These are phyloP conservation scores for Zaprionus vittiger DNA, from an alignment of 1,140 invertebrate genomes.

Conservation along the genomic window DNA sequence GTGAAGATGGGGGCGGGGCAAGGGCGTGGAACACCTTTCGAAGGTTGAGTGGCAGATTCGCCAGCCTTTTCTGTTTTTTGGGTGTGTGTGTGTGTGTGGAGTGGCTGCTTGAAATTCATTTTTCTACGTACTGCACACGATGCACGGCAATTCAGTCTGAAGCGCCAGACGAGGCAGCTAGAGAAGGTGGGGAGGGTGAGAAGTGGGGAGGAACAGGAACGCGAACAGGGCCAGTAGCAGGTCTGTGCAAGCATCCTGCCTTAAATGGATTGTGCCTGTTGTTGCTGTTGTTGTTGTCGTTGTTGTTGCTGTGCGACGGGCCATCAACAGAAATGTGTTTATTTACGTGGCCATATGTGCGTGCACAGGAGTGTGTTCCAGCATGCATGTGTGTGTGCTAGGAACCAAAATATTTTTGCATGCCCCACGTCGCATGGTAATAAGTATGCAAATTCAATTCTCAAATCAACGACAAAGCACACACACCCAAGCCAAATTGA, in stretches of 20 bases:
- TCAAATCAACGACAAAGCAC: constrained; percentile 65
- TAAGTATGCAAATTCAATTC: constrained; percentile 71
- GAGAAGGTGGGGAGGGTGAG: background rate
- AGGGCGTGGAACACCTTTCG: background rate
- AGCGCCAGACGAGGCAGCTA: background rate
- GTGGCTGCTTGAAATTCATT: constrained; percentile 69
- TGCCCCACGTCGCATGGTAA: constrained; percentile 49
- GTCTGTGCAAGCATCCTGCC: constrained; percentile 16
- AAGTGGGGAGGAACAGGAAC: background rate
- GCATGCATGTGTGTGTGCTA: too few relatives aligned
- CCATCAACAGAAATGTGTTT: constrained; percentile 45
- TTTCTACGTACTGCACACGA: constrained; percentile 66
- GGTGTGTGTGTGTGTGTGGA: constrained; percentile 15
- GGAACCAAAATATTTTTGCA: constrained; percentile 39
- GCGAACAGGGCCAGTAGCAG: constrained; percentile 1
- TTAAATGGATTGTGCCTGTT: constrained; percentile 60
- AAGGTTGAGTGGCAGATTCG: constrained; percentile 20
- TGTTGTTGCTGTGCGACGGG: constrained; percentile 1
- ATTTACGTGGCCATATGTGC: constrained; percentile 33
- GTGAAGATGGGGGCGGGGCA: background rate
- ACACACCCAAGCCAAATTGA: background rate
- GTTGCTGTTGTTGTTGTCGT: constrained; percentile 14
- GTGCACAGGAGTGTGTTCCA: background rate
- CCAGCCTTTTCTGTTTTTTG: constrained; percentile 20
- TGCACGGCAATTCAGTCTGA: constrained; percentile 34